Conservation (phyloP, 1,140 invertebrate genomes). For the Leptinotarsa undecemlineata region DNA sequence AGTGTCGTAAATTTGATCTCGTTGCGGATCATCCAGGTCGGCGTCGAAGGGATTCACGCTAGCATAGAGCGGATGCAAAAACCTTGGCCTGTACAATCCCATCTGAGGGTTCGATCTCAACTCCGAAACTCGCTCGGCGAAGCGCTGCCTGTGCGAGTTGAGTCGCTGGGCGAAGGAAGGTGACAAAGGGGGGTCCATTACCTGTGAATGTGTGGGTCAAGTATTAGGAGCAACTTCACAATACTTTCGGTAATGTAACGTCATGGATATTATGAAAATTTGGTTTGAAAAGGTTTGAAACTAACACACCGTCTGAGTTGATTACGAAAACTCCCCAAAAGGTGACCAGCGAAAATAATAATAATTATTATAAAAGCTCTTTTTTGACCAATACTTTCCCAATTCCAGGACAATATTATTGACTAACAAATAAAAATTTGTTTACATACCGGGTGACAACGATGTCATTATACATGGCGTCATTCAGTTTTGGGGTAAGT, state of each 20-base stretch:
- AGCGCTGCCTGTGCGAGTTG: conserved; percentile 35
- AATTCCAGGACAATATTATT: no score
- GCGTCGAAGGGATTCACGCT: conserved; percentile 53
- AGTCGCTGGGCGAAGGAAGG: conserved; percentile 33
- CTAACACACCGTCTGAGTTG: no score
- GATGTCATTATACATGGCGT: no score
- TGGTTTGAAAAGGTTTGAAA: background rate
- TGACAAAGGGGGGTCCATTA: conserved; percentile 29
- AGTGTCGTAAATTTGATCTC: conserved; percentile 51
- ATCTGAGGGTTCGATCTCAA: conserved; percentile 41
- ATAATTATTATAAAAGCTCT: no score
- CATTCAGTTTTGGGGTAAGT: no score
- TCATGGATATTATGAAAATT: background rate
- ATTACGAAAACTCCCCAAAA: no score
- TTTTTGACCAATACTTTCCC: no score
- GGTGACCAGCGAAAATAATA: no score
- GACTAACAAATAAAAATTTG: no score
- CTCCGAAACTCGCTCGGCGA: conserved; percentile 42
- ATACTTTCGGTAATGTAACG: background rate
- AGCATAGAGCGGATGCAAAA: conserved; percentile 54
- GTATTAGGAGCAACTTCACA: background rate
- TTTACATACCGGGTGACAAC: no score
- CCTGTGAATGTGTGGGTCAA: background rate
- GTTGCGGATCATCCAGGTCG: conserved; percentile 53
- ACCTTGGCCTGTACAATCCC: conserved; percentile 50